Evolutionary conservation across 2,797 vertebrate genomes (phyloP), one percentile per base, ranked within the genome.

Genomic region (Labeo calbasu): DNA sequence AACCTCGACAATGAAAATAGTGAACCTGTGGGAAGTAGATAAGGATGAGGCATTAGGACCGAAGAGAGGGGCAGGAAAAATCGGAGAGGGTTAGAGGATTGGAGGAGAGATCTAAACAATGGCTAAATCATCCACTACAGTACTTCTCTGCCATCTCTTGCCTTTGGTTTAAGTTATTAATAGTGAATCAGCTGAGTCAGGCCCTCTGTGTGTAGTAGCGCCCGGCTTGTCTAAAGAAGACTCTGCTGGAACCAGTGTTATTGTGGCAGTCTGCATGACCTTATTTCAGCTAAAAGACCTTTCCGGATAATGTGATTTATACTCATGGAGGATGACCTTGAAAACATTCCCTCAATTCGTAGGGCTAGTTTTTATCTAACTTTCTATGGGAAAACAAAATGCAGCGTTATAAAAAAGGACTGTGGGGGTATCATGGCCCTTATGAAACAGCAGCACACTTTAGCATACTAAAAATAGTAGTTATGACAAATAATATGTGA

Each of bases 291-390:
- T 80, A 86, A 87, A 86, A 88, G 83, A 86, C 93, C 93, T 94
- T 92, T 92, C 90, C 90, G 89, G 93, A 92, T 93, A 93, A 94
- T 92, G 82, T 91, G 92, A 94, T 94, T 94, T 92, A 93, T 93
- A 91, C 90, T 90, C 88, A 84, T 89, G 89, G 89, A 86, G 90
- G 91, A 90, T 92, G 93, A 94, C 94, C 93, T 93, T 89, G 57
- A 94, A 94, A 94, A 92, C 91, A 91, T 93, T 83, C 88, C 86
- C 87, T 73, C 86, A 86, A 88, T 88, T 85, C 65, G 85, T 86
- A 81, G 85, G 88, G 90, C 92, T 90, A 88, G n/a, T 23, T 76
- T 91, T 91, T 85, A 72, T 82, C 87, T 84, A 84, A 84, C 85
- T 77, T 88, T 88, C 85, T 78, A 66, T 78, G n/a, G 51, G 32